Evolutionary conservation across 2,113 vertebrate species (phyloP).

Genomic region (Anhinga rufa): DNA sequence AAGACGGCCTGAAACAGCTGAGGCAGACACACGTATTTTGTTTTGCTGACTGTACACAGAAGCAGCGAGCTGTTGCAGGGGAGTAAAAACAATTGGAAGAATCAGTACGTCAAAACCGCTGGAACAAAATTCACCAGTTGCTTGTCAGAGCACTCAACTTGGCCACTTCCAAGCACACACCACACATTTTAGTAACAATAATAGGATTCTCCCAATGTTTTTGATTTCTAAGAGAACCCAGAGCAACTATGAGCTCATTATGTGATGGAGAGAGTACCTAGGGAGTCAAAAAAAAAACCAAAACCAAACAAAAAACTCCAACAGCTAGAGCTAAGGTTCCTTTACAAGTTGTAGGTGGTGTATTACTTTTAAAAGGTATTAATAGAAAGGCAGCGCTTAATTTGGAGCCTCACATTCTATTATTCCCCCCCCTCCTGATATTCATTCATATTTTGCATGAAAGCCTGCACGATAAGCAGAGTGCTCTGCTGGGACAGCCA

Average conservation of each 20-base stretch:
- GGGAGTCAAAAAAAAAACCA: background rate
- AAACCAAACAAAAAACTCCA: too few species aligned
- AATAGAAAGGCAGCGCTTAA: background rate
- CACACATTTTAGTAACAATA: background rate
- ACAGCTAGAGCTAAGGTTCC: background rate
- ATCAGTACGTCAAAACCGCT: accelerated
- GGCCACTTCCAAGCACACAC: background rate
- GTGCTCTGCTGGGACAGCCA: background rate
- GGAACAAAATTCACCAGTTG: background rate
- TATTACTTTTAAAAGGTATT: background rate
- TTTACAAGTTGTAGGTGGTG: background rate
- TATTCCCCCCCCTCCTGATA: background rate
- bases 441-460: background rate
- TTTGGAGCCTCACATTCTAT: background rate
- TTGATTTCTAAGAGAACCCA: background rate
- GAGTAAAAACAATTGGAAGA: background rate
- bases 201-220: background rate
- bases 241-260: background rate
- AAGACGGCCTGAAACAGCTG: background rate
- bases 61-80: background rate
- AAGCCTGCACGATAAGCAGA: background rate
- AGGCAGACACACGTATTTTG: background rate
- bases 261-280: background rate
- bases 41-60: background rate
- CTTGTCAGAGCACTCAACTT: background rate